Evolutionary conservation across 2,113 vertebrate species (phyloP).

Genomic region (Myotis yumanensis): DNA sequence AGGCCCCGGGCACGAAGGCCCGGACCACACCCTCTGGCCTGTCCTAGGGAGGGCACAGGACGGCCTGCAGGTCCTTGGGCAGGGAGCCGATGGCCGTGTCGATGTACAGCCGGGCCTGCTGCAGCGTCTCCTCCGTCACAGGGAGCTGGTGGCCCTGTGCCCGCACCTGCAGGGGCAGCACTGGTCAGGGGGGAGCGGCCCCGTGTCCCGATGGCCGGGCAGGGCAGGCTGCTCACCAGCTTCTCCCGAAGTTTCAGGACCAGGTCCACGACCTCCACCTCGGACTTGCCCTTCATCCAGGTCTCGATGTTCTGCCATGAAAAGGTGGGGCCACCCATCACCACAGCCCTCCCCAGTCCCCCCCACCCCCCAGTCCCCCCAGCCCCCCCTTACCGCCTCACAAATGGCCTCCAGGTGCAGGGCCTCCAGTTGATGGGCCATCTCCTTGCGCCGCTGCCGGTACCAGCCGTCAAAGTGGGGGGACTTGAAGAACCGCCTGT

Average conservation of each 20-base stretch:
- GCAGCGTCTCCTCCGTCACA: conserved; percentile 86
- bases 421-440: conserved; percentile 94
- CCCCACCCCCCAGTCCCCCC: neutral
- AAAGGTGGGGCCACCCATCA: neutral
- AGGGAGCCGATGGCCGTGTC: conserved; percentile 85
- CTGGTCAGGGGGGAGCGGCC: neutral
- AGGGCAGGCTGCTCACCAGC: conserved; percentile 83
- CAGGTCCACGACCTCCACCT: conserved; percentile 95
- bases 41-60: conserved; percentile 84
- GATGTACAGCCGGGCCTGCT: conserved; percentile 83
- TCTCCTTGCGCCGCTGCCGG: conserved; percentile 91
- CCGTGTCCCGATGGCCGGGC: accelerated
- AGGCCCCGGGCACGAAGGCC: neutral
- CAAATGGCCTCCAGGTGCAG: conserved; percentile 93
- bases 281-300: conserved; percentile 96
- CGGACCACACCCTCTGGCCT: accelerated
- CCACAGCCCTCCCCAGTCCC: neutral
- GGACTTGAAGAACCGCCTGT: conserved; percentile 93
- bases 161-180: conserved; percentile 79
- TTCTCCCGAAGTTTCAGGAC: conserved; percentile 95
- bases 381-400: conserved; percentile 86
- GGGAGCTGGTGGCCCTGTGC: conserved; percentile 89
- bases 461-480: conserved; percentile 98
- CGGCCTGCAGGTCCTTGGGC: conserved; percentile 89
- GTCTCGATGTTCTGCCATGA: conserved; percentile 87